phyloP scores from a whole-genome alignment of 2,797 vertebrate species.

The Hypotaenidia okinawae region DNA sequence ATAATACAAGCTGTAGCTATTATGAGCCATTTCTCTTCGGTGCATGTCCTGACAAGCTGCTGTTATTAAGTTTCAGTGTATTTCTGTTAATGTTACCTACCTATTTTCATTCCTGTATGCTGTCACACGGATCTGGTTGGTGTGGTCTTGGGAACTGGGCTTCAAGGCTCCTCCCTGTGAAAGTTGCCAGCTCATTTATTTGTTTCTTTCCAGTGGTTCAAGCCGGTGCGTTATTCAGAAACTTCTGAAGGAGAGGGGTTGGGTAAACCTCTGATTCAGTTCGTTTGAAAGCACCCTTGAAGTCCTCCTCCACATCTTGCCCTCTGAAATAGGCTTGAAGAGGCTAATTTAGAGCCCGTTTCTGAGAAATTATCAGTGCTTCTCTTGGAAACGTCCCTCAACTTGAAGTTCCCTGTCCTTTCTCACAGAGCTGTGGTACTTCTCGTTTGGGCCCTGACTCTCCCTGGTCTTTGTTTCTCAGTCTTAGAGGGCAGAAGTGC shows the following conservation, averaged over 20 bases:
- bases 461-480: background rate
- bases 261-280: constrained; percentile 70
- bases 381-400: background rate
- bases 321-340: background rate
- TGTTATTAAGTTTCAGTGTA: constrained; percentile 74
- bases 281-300: constrained; percentile 51
- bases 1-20: constrained; percentile 69
- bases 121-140: constrained; percentile 66
- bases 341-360: background rate
- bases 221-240: constrained; percentile 64
- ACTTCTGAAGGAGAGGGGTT: constrained; percentile 59
- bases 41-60: constrained; percentile 71
- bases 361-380: background rate
- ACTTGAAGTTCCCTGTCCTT: background rate
- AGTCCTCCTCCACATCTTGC: constrained; percentile 55
- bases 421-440: background rate
- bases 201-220: constrained; percentile 64
- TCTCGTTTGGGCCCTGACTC: background rate
- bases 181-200: constrained; percentile 69
- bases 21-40: constrained; percentile 66
- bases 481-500: background rate
- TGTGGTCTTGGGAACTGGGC: constrained; percentile 65
- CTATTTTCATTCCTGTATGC: constrained; percentile 73
- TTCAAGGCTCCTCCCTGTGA: constrained; percentile 62
- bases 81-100: constrained; percentile 78